These are phyloP conservation scores for Porites lobata DNA, from an alignment of 92 coral and sea anemone genomes.

Conservation along the genomic window DNA sequence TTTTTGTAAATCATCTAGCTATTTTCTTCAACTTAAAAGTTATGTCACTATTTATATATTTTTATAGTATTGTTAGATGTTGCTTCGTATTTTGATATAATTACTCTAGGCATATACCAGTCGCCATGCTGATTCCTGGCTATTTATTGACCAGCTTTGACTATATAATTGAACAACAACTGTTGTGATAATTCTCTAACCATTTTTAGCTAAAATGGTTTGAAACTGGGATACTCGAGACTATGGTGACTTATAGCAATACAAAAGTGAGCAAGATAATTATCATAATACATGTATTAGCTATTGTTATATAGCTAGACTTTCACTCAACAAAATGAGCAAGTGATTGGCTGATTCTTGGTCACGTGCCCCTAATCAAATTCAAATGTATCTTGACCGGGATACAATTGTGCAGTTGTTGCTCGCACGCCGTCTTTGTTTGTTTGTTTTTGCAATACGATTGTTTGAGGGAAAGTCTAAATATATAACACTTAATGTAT, in stretches of 20 bases:
- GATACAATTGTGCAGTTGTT: too few species aligned
- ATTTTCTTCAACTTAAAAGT: constrained; percentile 18
- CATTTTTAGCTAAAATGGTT: constrained; percentile 28
- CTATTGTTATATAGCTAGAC: too few species aligned
- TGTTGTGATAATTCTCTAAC: constrained; percentile 22
- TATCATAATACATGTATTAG: background rate
- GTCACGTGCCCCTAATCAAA: too few species aligned
- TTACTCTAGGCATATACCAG: too few species aligned
- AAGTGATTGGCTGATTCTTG: too few species aligned
- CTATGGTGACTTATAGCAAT: constrained; percentile 20
- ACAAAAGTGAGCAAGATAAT: constrained; percentile 23
- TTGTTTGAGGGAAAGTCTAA: too few species aligned
- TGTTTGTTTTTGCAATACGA: too few species aligned
- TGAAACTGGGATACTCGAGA: constrained; percentile 18
- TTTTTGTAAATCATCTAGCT: constrained; percentile 6
- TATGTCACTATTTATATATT: constrained; percentile 1
- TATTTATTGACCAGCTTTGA: background rate
- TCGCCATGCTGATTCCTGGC: background rate
- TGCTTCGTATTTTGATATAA: constrained; percentile 1
- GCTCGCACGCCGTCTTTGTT: too few species aligned
- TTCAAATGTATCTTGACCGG: too few species aligned
- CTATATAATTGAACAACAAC: constrained; percentile 6
- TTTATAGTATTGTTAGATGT: constrained; percentile 17
- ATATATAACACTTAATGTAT: too few species aligned
- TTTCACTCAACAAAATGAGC: too few species aligned